Base-by-base conservation (phyloP, 2,113 vertebrate genomes). In the Acrocephalus kingi region DNA sequence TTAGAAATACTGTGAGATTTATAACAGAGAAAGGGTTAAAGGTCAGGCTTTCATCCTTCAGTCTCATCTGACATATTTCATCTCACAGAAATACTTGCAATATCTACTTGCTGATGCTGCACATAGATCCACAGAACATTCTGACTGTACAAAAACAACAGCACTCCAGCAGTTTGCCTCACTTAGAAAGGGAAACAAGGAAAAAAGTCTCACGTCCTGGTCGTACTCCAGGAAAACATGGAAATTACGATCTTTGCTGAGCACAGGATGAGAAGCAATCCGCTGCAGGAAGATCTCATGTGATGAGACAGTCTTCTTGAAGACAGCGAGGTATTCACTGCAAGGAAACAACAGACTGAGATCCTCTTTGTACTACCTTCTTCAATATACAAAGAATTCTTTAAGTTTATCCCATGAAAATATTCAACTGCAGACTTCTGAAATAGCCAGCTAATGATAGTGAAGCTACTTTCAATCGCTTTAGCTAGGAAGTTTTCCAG, bases 221-320 rank as follows among this genome's bases (percentile, higher is more conserved):
- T 99, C 98, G 92, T 99, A 99, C 96, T 99, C 99, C 97, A 99
- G 97, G 94, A 99, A 99, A 97, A 99, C 99, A 89, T 99, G 99
- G 94, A 99, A 99, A 97, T 99, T 99, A 94, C 97, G 98, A 96
- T 99, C 99, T 98, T 99, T 99, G 98, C 98, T 99, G 92, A 99
- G 98, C 96, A 98, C 94, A 52, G 99, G 98, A 78, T 99, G 99
- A 85, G 99, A 99, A 41, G 99, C 98, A 89, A 99, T 97, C 85
- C 99, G 95, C 96, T 99, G 99, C 82, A 99, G 98, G 94, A 99
- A 99, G 82, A 99, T 95, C 97, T 99, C 99, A 69, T 99, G 99
- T 24, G 99, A 99, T 69, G 99, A 99, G 31, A 99, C 99, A 15
- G 99, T 99, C 98, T 99, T 99, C 98, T 99, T 99, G 98, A 99